Base-by-base conservation (phyloP, 2,797 vertebrate species). In the Halcyon leucocephala region DNA sequence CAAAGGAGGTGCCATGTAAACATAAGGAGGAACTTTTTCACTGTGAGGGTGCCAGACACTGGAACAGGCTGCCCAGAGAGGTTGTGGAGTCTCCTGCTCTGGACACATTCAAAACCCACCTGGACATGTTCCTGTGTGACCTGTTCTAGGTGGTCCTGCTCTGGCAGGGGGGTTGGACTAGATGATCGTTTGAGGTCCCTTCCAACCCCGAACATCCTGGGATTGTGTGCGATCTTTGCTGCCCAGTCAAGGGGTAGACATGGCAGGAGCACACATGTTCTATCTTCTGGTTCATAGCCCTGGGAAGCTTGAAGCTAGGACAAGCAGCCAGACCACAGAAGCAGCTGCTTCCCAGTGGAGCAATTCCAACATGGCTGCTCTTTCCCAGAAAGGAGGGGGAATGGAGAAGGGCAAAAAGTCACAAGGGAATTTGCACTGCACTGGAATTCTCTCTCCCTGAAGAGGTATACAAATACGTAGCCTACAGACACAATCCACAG, bases 271-370 rank as follows among this genome's bases (percentile, higher is more conserved):
- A 92, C 72, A 70, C 17, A 64, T 14, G 26, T 37, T 92, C 54
- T 19, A 24, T 35, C 62, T 92, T 89, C 58, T 66, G 46, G 66
- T 89, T 82, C 90, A 62, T 28, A 89, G 88, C 70, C 42, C 73
- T 93, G 72, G 69, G 87, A 96, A 94, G 81, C 51, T 13, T 46
- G 44, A 80, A 91, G 76, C 92, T 51, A 87, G 82, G 57, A 91
- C 54, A 69, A 72, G 25, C 19, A 96, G 96, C 95, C 92, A 96
- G 94, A 96, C 94, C 94, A 93, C 93, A 96, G 66, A 90, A 79
- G 85, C 92, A 96, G 94, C 93, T 97, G 95, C 95, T 97, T 95
- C 96, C 91, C 93, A 95, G 65, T 12, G 69, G 89, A 95, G 91
- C 58, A 76, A 93, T 90, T 96, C 91, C 92, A 96, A 76, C 44